A percentile compares a stretch with the other conserved stretches of the same genome.
Evolutionary conservation across 2,797 vertebrate species (phyloP).

Genomic region (Centroberyx gerrardi): DNA sequence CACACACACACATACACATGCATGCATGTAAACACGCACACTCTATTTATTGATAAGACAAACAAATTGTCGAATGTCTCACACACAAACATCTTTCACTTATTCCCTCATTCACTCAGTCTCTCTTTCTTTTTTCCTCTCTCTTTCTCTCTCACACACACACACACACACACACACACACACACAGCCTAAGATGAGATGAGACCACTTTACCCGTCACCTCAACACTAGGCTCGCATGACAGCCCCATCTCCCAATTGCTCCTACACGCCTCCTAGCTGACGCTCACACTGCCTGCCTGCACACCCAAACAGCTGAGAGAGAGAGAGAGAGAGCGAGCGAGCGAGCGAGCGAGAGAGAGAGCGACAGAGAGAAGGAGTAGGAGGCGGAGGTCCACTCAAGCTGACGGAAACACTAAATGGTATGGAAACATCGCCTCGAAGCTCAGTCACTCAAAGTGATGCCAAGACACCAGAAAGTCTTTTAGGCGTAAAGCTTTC

Average conservation of each 20-base stretch:
- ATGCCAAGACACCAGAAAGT: background rate
- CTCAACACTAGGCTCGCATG: slow-evolving; percentile 49
- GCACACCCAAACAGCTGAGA: slow-evolving; percentile 22
- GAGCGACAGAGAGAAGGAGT: background rate
- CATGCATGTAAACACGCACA: background rate
- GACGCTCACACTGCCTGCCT: slow-evolving; percentile 30
- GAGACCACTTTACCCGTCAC: slow-evolving; percentile 38
- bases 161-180: background rate
- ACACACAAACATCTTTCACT: slow-evolving; percentile 1
- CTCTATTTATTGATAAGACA: background rate
- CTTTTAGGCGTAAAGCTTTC: background rate
- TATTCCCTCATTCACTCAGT: slow-evolving; percentile 2
- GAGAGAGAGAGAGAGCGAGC: background rate
- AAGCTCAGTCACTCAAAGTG: slow-evolving; percentile 29
- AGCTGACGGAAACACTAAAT: slow-evolving; percentile 59
- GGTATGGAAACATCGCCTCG: slow-evolving; percentile 54
- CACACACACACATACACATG: background rate
- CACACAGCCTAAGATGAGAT: background rate
- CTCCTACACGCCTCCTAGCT: slow-evolving; percentile 15
- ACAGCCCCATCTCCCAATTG: slow-evolving; percentile 23
- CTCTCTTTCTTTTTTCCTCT: no score
- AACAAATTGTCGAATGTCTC: background rate
- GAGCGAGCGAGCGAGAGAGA: background rate
- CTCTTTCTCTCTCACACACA: no score
- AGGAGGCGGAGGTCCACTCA: slow-evolving; percentile 43